Base-by-base conservation (phyloP, 2,888 invertebrate species). In the Heteromurus nitidus region DNA sequence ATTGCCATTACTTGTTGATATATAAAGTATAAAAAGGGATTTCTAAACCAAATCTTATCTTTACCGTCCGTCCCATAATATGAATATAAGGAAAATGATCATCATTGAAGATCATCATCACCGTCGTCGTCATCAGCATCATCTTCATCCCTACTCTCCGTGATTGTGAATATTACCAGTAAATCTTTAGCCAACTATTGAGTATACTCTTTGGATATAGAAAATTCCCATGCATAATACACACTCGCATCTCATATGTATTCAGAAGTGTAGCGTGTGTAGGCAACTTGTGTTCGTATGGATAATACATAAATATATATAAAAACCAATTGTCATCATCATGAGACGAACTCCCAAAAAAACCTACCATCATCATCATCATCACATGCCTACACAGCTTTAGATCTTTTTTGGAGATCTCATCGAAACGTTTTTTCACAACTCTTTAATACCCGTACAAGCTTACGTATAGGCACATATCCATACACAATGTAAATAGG, bases 71-170 rank as follows among this genome's bases (percentile, higher is more conserved):
- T 55, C 55, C 55, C 11, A 55, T 55, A 26, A 13, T 26, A 26
- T 9, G 30, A 30, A 60, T 13, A 55, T 26, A 13, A 60, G n/a
- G 60, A 28, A 5, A 3, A 60, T 60, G 60, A 28, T 60, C 60
- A 60, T 60, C 30, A 53, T 60, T 60, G 30, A 60, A 60, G 60
- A 60, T 60, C 31, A 60, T 30, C 30, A 28, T 7, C 60, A 60
- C 31, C 60, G 31, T n/a, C 30, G 18, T 60, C 60, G 26, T 5
- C 60, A 18, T 60, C 60, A 60, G 18, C 30, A 60, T n/a, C 16
- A 30, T 60, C 30, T 50, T 3, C n/a, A n/a, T 47, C 47, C n/a
- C n/a, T n/a, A n/a, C n/a, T 13, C 36, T 47, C 47, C 47, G 47
- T 47, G n/a, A n/a, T n/a, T n/a, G n/a, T n/a, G n/a, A n/a, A n/a